phyloP scores from a whole-genome alignment of 2,888 invertebrate species.

The Catocala sponsa region DNA sequence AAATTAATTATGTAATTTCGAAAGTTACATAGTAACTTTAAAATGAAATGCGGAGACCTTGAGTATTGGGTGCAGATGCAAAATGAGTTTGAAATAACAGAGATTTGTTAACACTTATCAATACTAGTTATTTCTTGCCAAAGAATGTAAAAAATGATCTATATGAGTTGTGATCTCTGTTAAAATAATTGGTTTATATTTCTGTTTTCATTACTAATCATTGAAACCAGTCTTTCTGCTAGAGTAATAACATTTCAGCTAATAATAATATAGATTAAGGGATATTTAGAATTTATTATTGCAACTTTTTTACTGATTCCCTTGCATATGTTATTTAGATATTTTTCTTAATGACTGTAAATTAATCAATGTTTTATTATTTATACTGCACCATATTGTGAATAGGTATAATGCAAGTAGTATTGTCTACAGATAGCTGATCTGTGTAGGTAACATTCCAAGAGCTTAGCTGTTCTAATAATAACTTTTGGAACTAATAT shows the following conservation, averaged over 20 bases:
- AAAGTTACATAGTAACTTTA: conserved; percentile 27
- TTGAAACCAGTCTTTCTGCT: background rate
- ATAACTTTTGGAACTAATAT: conserved; percentile 42
- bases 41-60: background rate
- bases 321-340: background rate
- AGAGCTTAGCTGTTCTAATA: conserved; percentile 48
- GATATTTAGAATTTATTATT: conserved; percentile 1
- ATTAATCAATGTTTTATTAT: conserved; percentile 32
- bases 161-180: conserved; percentile 30
- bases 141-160: conserved; percentile 33
- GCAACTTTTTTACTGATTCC: background rate
- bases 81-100: conserved; percentile 13
- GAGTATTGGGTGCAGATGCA: background rate
- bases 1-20: conserved; percentile 20
- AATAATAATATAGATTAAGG: background rate
- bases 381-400: conserved; percentile 36
- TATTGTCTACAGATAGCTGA: conserved; percentile 25
- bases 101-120: conserved; percentile 11
- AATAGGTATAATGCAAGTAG: conserved; percentile 17
- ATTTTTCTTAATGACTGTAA: conserved; percentile 6
- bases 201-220: background rate
- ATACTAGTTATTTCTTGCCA: conserved; percentile 42
- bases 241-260: background rate
- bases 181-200: conserved; percentile 20
- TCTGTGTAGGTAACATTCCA: conserved; percentile 59